phyloP scores from a whole-genome alignment of 1,140 invertebrate genomes.

The Atta texana region DNA sequence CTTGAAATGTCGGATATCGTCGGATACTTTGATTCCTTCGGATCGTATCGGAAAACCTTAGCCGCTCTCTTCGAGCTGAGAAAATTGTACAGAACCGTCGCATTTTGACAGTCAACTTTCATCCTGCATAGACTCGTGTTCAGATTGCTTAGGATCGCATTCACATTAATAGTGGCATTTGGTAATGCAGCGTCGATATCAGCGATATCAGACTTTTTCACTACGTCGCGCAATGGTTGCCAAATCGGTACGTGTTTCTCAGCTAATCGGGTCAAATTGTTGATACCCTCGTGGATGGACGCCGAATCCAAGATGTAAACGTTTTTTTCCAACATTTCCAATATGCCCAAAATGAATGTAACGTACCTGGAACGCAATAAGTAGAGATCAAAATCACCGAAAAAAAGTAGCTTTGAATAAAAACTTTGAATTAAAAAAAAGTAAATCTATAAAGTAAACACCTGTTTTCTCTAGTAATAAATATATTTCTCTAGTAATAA shows the following conservation, averaged over 20 bases:
- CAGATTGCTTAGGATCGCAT: slow-evolving; percentile 74
- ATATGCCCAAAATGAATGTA: slow-evolving; percentile 66
- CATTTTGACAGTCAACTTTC: slow-evolving; percentile 65
- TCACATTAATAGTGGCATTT: slow-evolving; percentile 80
- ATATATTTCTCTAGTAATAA: too few species aligned
- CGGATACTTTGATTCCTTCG: slow-evolving; percentile 75
- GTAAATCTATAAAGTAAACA: too few species aligned
- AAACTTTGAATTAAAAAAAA: too few species aligned
- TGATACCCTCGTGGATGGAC: slow-evolving; percentile 70
- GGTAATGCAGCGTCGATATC: slow-evolving; percentile 75
- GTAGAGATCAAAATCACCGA: too few species aligned
- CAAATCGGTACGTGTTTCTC: slow-evolving; percentile 80
- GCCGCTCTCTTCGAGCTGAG: slow-evolving; percentile 76
- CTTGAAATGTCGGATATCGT: slow-evolving; percentile 76
- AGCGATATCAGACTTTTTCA: slow-evolving; percentile 65
- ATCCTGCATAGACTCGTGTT: slow-evolving; percentile 67
- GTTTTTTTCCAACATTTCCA: slow-evolving; percentile 77
- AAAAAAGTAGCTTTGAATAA: too few species aligned
- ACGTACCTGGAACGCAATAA: slow-evolving; percentile 73
- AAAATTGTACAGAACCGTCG: slow-evolving; percentile 73
- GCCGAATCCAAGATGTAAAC: slow-evolving; percentile 76
- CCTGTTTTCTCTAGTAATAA: too few species aligned
- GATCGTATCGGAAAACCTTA: slow-evolving; percentile 79
- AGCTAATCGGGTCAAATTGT: slow-evolving; percentile 73
- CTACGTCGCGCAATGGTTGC: slow-evolving; percentile 77